These are phyloP conservation scores for Prunella strophiata DNA, from an alignment of 2,797 vertebrate genomes.

Conservation along the genomic window DNA sequence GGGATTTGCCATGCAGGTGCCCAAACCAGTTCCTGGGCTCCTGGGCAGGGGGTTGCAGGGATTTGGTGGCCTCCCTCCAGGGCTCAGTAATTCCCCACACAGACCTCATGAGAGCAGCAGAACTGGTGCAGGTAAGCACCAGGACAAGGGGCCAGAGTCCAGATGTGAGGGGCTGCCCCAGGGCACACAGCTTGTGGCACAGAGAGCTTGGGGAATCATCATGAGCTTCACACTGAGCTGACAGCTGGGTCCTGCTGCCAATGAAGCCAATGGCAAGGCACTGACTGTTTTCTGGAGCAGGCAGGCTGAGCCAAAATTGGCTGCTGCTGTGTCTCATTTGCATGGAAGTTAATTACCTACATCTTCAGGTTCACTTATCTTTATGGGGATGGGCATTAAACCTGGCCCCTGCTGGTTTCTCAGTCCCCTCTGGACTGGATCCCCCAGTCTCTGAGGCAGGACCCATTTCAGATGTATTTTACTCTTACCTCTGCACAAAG, in stretches of 20 bases:
- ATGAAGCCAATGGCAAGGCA: background rate
- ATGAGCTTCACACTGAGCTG: background rate
- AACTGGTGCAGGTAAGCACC: background rate
- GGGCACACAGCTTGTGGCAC: background rate
- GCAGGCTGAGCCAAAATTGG: background rate
- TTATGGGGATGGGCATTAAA: background rate
- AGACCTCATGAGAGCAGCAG: background rate
- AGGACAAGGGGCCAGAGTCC: background rate
- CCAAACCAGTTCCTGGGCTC: background rate
- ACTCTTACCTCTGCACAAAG: background rate
- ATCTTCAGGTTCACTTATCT: background rate
- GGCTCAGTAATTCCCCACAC: background rate
- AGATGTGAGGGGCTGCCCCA: accelerated
- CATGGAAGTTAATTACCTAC: background rate
- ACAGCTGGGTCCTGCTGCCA: background rate
- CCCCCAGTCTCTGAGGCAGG: background rate
- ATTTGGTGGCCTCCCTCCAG: accelerated
- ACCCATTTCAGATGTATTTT: background rate
- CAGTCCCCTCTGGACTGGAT: background rate
- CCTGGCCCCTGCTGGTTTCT: background rate
- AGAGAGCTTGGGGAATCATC: background rate
- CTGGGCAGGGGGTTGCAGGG: background rate
- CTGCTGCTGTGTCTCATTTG: background rate
- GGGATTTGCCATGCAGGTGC: background rate
- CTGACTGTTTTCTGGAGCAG: background rate